Evolutionary conservation across 2,797 vertebrate genomes (phyloP), one percentile per base, ranked within the genome.

Genomic region (Apogon hyalosoma): DNA sequence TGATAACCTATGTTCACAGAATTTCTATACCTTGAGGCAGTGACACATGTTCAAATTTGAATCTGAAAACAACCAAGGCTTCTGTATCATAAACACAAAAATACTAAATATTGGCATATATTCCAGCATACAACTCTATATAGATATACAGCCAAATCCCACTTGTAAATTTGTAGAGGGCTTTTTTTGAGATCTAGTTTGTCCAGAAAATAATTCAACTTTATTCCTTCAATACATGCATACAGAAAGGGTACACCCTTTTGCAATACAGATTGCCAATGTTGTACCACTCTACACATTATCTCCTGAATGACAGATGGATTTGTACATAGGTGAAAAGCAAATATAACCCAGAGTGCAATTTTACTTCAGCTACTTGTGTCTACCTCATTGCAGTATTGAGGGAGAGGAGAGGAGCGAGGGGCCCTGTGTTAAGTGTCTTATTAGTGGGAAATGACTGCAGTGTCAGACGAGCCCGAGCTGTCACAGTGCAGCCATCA

Each of bases 381-480:
- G 79, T 85, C 74, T 83, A 43, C 67, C 82, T 86, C 80, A 75
- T 76, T 73, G 82, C 72, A 56, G 68, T 67, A 79, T 88, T 84
- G 77, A 67, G 76, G 79, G 84, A 73, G 84, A 84, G 64, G 53
- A 85, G 75, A 86, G 80, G 81, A 83, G 86, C 73, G 51, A 86
- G 87, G 86, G 88, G 83, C 88, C 82, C 79, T 21, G 87, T 90
- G 90, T 91, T 94, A 93, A 93, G 91, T 92, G 91, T 93, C 90
- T 93, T 93, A 94, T 94, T 94, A 94, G 86, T 82, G 80, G 79
- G 80, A 91, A 89, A 92, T 89, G 91, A 90, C 84, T 86, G 83
- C 77, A 75, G 84, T 80, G 85, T 88, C 78, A 83, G 85, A 75
- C 79, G 65, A 83, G 77, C 75, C 72, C 76, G 38, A 79, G 75